Percentiles rank a stretch among this genome's conserved stretches.
These are phyloP conservation scores for Bombus polaris DNA, from an alignment of 1,140 invertebrate species.

Conservation along the genomic window DNA sequence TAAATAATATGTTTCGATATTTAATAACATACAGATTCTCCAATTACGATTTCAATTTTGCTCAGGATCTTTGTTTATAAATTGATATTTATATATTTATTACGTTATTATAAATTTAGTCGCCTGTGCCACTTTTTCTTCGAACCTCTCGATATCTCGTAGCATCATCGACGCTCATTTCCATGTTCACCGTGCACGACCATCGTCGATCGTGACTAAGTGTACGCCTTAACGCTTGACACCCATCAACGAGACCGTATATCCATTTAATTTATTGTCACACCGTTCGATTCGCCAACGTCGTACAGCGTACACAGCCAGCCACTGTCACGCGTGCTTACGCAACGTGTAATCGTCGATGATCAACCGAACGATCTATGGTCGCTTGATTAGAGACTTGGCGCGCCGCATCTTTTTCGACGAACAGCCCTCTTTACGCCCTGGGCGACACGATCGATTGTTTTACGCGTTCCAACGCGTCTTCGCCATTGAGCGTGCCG, in stretches of 20 bases:
- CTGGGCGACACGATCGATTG: constrained; percentile 40
- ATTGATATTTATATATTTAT: neutral
- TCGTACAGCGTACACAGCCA: constrained; percentile 26
- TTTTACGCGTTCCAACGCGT: constrained; percentile 39
- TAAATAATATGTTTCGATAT: too few species aligned
- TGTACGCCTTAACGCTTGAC: constrained; percentile 40
- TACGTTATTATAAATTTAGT: neutral
- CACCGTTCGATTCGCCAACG: constrained; percentile 69
- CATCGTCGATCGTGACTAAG: constrained; percentile 52
- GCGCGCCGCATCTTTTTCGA: constrained; percentile 43
- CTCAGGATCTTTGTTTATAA: too few species aligned
- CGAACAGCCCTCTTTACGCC: neutral
- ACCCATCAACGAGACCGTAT: constrained; percentile 26
- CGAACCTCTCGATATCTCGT: neutral
- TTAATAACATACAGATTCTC: too few species aligned
- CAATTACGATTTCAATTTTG: too few species aligned
- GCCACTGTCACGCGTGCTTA: constrained; percentile 76
- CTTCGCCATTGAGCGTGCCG: neutral
- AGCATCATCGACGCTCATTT: constrained; percentile 42
- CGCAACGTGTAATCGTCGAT: constrained; percentile 78
- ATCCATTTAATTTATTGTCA: constrained; percentile 61
- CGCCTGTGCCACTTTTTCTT: neutral
- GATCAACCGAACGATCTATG: constrained; percentile 74
- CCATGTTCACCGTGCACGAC: constrained; percentile 54
- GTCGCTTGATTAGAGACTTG: constrained; percentile 58